These are phyloP conservation scores for Byasa hedistus DNA, from an alignment of 2,888 invertebrate species.

Conservation along the genomic window DNA sequence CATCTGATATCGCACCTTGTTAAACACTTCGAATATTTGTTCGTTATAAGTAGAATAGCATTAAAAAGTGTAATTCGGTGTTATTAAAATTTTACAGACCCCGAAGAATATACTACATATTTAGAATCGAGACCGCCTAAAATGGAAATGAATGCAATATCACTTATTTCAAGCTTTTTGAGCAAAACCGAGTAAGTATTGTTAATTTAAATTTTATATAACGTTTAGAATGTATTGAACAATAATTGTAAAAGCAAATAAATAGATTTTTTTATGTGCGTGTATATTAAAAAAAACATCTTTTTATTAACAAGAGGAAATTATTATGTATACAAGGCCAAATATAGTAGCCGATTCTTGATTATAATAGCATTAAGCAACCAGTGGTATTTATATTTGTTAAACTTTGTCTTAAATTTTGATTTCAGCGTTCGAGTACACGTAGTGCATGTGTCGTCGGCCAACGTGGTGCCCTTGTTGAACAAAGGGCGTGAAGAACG, in stretches of 20 bases:
- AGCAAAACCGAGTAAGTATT: conserved; percentile 75
- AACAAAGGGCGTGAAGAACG: conserved; percentile 66
- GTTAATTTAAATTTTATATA: neutral
- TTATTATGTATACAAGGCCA: no score
- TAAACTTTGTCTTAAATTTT: neutral
- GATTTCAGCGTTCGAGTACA: conserved; percentile 81
- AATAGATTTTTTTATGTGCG: no score
- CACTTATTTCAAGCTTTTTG: conserved; percentile 79
- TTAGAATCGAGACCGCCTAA: conserved; percentile 81
- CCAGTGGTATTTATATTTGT: no score
- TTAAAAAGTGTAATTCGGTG: neutral
- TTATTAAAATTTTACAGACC: conserved; percentile 54
- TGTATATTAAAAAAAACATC: no score
- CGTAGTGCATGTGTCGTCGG: conserved; percentile 84
- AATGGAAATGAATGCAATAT: conserved; percentile 85
- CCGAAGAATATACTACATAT: conserved; percentile 82
- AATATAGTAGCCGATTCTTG: no score
- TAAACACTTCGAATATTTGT: neutral
- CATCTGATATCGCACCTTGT: neutral
- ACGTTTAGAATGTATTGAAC: no score
- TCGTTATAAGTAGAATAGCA: neutral
- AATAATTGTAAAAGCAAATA: no score
- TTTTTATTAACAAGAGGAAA: no score
- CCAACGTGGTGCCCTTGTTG: conserved; percentile 80
- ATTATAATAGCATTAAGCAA: no score